A percentile compares a stretch with the other conserved stretches of the same genome.
phyloP scores from a whole-genome alignment of 1,140 invertebrate species.

The Caenorhabditis remanei region DNA sequence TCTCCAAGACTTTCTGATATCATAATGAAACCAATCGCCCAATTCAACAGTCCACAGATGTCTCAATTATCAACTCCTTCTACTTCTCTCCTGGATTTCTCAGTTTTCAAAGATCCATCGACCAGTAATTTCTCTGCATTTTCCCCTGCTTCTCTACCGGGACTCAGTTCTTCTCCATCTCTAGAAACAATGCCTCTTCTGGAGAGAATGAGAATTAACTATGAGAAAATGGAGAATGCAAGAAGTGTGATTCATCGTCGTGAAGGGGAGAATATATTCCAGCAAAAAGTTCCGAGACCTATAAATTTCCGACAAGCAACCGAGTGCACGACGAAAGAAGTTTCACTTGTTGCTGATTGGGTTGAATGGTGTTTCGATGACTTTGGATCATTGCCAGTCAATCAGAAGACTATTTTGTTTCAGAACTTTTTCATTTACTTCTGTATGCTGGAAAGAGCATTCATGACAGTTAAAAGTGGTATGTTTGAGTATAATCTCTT shows the following conservation, averaged over 20 bases:
- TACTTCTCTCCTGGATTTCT: background rate
- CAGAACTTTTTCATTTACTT: constrained; percentile 59
- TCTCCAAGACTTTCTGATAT: background rate
- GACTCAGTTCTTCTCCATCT: constrained; percentile 4
- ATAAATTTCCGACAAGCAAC: constrained; percentile 51
- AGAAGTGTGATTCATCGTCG: constrained; percentile 57
- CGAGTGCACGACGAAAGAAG: constrained; percentile 40
- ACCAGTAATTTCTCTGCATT: background rate
- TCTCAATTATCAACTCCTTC: background rate
- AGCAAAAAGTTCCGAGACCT: constrained; percentile 49
- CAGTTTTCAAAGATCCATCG: background rate
- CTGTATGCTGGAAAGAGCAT: constrained; percentile 56
- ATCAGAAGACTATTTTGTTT: constrained; percentile 56
- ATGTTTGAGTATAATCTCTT: background rate
- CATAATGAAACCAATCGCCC: background rate
- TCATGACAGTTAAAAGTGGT: constrained; percentile 43
- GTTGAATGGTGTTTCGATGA: constrained; percentile 54
- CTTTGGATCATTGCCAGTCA: background rate
- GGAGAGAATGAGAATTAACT: constrained; percentile 43
- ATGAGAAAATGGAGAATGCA: constrained; percentile 50
- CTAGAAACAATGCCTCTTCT: constrained; percentile 56
- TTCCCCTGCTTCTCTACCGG: background rate
- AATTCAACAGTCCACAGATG: background rate
- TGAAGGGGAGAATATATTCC: constrained; percentile 58
- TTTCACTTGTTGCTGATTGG: constrained; percentile 57